A percentile compares a stretch with the other conserved stretches of the same genome.
phyloP scores from a whole-genome alignment of 2,113 vertebrate genomes.

The Mystacornis crossleyi region DNA sequence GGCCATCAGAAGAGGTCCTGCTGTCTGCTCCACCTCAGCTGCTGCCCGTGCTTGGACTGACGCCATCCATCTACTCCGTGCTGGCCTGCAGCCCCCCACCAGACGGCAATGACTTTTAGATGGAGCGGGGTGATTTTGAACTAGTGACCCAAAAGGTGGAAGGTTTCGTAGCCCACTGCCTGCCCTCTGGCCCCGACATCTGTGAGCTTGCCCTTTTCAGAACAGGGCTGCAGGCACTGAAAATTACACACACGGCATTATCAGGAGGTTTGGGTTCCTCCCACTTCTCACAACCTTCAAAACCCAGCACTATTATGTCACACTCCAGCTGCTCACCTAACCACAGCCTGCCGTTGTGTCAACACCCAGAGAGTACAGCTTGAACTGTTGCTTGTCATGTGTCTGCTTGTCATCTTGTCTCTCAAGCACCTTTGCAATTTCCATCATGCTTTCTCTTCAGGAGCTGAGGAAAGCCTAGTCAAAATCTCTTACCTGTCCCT shows the following conservation, averaged over 20 bases:
- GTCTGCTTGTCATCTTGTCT: background rate
- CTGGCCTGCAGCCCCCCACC: conserved; percentile 40
- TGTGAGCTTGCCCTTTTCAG: conserved; percentile 23
- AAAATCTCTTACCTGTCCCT: background rate
- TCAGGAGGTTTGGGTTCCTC: background rate
- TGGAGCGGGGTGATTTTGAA: conserved; percentile 5
- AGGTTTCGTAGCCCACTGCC: conserved; percentile 8
- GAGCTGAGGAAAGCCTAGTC: background rate
- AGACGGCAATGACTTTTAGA: conserved; percentile 55
- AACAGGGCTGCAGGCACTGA: conserved; percentile 10
- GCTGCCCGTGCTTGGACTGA: background rate
- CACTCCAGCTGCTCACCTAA: background rate
- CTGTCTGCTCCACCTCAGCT: conserved; percentile 3
- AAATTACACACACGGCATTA: background rate
- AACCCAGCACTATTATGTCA: background rate
- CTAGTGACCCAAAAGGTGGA: conserved; percentile 29
- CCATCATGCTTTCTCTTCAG: background rate
- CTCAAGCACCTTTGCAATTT: background rate
- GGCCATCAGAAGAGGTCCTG: background rate
- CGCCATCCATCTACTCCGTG: background rate
- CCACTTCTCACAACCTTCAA: background rate
- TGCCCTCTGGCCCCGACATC: conserved; percentile 38
- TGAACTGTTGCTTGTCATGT: background rate
- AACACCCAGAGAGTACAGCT: background rate
- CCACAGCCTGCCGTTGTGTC: background rate